Percentiles rank a stretch among this genome's conserved stretches.
These are phyloP conservation scores for Takifugu bimaculatus DNA, from an alignment of 2,113 vertebrate species.

Conservation along the genomic window DNA sequence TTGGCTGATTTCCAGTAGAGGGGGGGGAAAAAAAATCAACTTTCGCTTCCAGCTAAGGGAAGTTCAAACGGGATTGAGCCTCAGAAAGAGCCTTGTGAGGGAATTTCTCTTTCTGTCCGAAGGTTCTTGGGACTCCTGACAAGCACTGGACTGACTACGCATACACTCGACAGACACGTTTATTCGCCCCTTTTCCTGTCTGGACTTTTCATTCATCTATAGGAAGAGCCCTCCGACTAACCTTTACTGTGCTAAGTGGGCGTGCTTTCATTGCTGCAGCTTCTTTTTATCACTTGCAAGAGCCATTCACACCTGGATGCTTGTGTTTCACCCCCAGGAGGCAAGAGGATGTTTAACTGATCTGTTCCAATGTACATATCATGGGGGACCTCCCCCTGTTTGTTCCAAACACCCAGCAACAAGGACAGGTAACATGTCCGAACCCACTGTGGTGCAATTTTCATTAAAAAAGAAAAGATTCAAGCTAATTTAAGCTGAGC, in stretches of 20 bases:
- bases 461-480: slow-evolving; percentile 13
- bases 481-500: slow-evolving; percentile 13
- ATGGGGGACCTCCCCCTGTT: slow-evolving; percentile 21
- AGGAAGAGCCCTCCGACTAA: slow-evolving; percentile 26
- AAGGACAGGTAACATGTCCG: slow-evolving; percentile 37
- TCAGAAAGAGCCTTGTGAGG: slow-evolving; percentile 8
- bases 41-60: too few relatives aligned
- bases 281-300: slow-evolving; percentile 34
- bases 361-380: slow-evolving; percentile 48
- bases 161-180: slow-evolving; percentile 22
- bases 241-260: slow-evolving; percentile 30
- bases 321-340: slow-evolving; percentile 38
- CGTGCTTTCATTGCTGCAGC: slow-evolving; percentile 5
- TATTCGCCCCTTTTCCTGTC: slow-evolving; percentile 26
- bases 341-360: slow-evolving; percentile 29
- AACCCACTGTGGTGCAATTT: slow-evolving; percentile 44
- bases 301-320: slow-evolving; percentile 45
- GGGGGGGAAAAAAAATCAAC: slow-evolving; percentile 6
- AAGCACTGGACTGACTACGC: slow-evolving; percentile 12
- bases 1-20: slow-evolving; percentile 20
- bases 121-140: slow-evolving; percentile 29
- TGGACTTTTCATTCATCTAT: slow-evolving; percentile 33
- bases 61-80: too few relatives aligned
- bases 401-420: slow-evolving; percentile 36
- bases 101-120: slow-evolving; percentile 38